phyloP scores from a whole-genome alignment of 2,113 vertebrate species.

The Panthera uncia region DNA sequence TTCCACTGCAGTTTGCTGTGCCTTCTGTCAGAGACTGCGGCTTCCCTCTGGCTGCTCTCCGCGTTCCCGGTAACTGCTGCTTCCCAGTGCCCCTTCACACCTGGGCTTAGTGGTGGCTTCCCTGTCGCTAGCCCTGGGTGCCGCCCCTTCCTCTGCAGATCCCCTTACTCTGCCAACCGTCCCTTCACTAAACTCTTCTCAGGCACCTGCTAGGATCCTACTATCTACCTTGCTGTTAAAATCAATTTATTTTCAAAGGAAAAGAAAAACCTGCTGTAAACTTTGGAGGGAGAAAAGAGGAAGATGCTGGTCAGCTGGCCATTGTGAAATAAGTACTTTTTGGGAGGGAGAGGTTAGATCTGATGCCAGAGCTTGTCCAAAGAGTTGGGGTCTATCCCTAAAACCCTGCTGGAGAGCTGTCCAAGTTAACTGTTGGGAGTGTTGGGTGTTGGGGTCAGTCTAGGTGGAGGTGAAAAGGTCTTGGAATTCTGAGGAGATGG shows the following conservation, averaged over 20 bases:
- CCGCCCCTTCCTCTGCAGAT: rapidly evolving
- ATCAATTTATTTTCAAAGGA: neutral
- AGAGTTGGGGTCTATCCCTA: neutral
- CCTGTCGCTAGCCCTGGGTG: neutral
- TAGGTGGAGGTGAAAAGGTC: neutral
- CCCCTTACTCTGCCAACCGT: neutral
- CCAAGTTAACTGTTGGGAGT: neutral
- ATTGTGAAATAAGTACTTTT: neutral
- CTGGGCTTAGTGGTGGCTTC: too few relatives aligned
- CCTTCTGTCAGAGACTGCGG: neutral
- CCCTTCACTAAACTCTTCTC: neutral
- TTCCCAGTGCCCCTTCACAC: neutral
- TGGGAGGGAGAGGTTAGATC: neutral
- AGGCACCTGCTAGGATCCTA: neutral
- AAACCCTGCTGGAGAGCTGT: neutral
- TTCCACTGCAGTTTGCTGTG: neutral
- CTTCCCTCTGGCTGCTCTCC: neutral
- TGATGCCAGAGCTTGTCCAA: neutral
- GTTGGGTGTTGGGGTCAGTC: neutral
- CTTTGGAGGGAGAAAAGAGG: neutral
- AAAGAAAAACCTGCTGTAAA: neutral
- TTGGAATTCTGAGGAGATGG: neutral
- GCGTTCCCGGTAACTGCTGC: neutral
- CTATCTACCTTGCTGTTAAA: neutral
- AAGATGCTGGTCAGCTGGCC: neutral